Base-by-base conservation (phyloP, 2,113 vertebrate species). In the Engystomops pustulosus region DNA sequence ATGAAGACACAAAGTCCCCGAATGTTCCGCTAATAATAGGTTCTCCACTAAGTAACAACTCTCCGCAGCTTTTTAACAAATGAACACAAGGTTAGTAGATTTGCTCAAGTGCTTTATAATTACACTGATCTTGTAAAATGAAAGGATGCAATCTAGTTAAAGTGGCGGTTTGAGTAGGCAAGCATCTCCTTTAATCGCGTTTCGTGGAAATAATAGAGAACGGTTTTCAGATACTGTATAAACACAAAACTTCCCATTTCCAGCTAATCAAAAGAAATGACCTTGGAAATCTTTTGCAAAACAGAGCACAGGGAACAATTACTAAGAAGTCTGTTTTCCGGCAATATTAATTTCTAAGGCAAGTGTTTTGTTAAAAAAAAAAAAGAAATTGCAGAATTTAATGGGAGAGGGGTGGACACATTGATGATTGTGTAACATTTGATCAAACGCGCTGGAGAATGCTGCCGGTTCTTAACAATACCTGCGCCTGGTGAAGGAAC, bases 111-210 rank as follows among this genome's bases (percentile, higher is more conserved):
- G 65, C 47, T 81, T 69, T 81, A 78, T 78, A 78, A 78, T 78
- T 78, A 78, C 75, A 78, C 75, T 25, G 75, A 78, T 60, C 75
- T 78, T 78, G 75, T 78, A 78, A 25, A 78, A 78, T 78, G 75
- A 78, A 78, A 58, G 75, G 51, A 78, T 78, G 75, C 75, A 78
- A 78, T 78, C 75, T 78, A 60, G 75, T 78, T 60, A 60, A 78
- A 78, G 75, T 78, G 53, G 20, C 36, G 10, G 75, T 60, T 58
- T n/a, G 36, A 58, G 51, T 6, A 78, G 25, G 34, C 75, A 38
- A 15, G 75, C 51, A 78, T 58, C 51, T 78, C 53, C 11, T 78
- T 41, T 78, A 78, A 78, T 78, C 51, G 53, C 51, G 41, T 78
- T 78, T 78, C 41, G 51, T 60, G 75, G 55, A 78, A 78, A 78